phyloP scores from a whole-genome alignment of 2,113 vertebrate genomes.

The Mesitornis unicolor region DNA sequence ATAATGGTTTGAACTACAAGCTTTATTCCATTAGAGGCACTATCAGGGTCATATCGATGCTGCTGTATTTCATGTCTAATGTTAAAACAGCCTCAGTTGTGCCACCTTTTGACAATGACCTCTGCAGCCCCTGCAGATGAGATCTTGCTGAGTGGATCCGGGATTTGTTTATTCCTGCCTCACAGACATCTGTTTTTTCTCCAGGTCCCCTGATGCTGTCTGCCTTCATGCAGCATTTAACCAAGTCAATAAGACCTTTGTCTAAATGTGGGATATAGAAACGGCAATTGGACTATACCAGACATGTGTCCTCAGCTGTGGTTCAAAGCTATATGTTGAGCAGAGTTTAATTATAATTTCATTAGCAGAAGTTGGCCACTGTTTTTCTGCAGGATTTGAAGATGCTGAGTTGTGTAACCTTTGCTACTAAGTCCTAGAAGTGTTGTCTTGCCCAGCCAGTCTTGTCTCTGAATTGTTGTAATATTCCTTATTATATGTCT shows the following conservation, averaged over 20 bases:
- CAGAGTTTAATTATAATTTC: not conserved
- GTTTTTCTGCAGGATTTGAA: not conserved
- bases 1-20: not conserved
- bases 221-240: not conserved
- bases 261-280: not conserved
- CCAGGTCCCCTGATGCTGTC: not conserved
- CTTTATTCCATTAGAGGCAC: not conserved
- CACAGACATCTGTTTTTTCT: constrained; percentile 13
- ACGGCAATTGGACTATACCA: not conserved
- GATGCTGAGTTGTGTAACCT: not conserved
- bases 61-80: not conserved
- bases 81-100: not conserved
- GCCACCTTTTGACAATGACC: not conserved
- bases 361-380: not conserved
- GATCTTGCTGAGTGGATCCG: not conserved
- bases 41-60: not conserved
- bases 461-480: not conserved
- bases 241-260: not conserved
- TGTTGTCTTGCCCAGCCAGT: not conserved
- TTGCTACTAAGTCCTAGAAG: not conserved
- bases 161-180: constrained; percentile 14
- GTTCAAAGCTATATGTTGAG: not conserved
- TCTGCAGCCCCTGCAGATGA: not conserved
- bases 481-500: not conserved
- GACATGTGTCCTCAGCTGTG: not conserved